Conservation (phyloP, 2,888 invertebrate genomes). For the Pantelozetes paolii region DNA sequence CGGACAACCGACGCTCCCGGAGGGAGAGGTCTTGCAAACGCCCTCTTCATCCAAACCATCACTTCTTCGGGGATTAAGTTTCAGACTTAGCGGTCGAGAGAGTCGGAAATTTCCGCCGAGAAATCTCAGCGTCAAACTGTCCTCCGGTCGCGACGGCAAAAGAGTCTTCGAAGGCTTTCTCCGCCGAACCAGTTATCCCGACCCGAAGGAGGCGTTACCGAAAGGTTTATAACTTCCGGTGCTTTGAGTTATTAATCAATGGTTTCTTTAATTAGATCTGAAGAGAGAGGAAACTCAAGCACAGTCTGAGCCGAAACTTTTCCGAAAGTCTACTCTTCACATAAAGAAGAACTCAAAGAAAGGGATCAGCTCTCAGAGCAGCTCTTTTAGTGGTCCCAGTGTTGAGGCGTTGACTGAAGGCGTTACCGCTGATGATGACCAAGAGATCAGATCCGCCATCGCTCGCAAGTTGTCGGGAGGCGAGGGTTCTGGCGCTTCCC, state of each 20-base stretch:
- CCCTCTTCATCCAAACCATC: constrained; percentile 31
- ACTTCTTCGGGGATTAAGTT: constrained; percentile 41
- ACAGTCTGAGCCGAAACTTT: constrained; percentile 47
- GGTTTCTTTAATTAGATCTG: constrained; percentile 23
- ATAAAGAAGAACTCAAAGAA: constrained; percentile 10
- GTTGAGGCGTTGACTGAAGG: constrained; percentile 39
- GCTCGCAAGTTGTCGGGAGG: constrained; percentile 26
- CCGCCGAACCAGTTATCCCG: constrained; percentile 44
- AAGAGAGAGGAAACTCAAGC: constrained; percentile 38
- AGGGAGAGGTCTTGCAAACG: constrained; percentile 10
- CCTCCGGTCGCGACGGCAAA: constrained; percentile 19
- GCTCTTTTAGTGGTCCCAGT: constrained; percentile 20
- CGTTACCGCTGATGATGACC: constrained; percentile 35
- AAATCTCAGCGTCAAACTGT: constrained; percentile 39
- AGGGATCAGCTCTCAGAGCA: background rate
- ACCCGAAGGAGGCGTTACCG: constrained; percentile 36
- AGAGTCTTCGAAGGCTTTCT: constrained; percentile 20
- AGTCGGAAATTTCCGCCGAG: constrained; percentile 25
- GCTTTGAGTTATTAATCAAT: background rate
- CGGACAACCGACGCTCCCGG: constrained; percentile 1
- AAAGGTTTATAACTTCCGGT: background rate
- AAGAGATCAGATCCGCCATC: constrained; percentile 26
- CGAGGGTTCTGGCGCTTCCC: constrained; percentile 8
- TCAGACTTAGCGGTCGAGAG: constrained; percentile 33
- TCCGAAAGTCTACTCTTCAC: constrained; percentile 46